phyloP scores from a whole-genome alignment of 2,113 vertebrate genomes.

The Protomyctophum bolini region DNA sequence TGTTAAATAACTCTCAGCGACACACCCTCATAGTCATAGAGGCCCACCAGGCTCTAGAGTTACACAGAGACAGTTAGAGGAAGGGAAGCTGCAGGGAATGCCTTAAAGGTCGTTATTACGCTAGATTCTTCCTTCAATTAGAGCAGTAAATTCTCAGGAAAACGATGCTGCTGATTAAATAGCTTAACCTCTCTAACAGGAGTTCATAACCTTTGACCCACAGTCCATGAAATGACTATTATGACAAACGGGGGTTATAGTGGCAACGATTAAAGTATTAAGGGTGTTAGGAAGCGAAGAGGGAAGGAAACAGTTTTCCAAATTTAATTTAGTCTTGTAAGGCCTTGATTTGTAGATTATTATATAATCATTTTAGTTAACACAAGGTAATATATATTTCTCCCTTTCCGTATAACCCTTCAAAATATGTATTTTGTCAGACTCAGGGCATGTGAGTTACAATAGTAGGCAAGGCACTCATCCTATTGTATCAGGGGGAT shows the following conservation, averaged over 20 bases:
- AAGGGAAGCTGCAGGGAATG: not conserved
- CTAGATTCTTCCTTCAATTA: constrained; percentile 27
- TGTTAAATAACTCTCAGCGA: constrained; percentile 29
- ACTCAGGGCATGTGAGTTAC: too few species aligned
- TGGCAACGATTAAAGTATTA: constrained; percentile 17
- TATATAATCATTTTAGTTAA: too few species aligned
- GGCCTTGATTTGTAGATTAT: not conserved
- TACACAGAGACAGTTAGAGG: constrained; percentile 19
- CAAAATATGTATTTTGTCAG: too few species aligned
- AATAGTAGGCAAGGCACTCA: too few species aligned
- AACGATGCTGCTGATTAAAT: constrained; percentile 41
- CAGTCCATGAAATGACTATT: constrained; percentile 26
- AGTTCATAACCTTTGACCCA: constrained; percentile 40
- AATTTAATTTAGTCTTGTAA: not conserved
- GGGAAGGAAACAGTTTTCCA: not conserved
- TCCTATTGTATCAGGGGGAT: too few species aligned
- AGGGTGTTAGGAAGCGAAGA: not conserved
- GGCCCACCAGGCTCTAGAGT: constrained; percentile 24
- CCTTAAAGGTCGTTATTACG: constrained; percentile 19
- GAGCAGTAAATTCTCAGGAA: constrained; percentile 38
- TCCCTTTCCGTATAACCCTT: too few species aligned
- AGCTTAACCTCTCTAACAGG: constrained; percentile 40
- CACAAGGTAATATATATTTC: too few species aligned
- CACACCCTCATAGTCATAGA: constrained; percentile 34
- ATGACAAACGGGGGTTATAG: constrained; percentile 37